Base-by-base conservation (phyloP, 2,797 vertebrate genomes). In the Lacerta bilineata region DNA sequence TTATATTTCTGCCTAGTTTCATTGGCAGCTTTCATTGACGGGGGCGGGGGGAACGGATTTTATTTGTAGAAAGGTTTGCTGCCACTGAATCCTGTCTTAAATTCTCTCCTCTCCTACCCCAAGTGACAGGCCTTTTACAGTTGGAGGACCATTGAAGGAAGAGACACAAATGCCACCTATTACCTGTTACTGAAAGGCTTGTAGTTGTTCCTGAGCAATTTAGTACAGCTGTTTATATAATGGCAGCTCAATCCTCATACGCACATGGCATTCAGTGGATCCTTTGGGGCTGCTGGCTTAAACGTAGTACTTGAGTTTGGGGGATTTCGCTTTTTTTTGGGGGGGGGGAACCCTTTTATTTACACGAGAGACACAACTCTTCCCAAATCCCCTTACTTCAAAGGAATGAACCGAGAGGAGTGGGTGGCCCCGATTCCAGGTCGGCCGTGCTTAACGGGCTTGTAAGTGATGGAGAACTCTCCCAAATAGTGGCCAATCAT, bases 161-260 rank as follows among this genome's bases (percentile, higher is more conserved):
- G 76, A 85, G 29, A 33, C 50, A 66, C 4, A 50, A 25, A 75
- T 50, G 76, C 39, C 55, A 36, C 64, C 61, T 43, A 2, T 69
- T 59, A 41, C 20, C 59, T 85, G n/a, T 17, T 69, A 68, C 81
- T 46, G 61, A 43, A 85, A 81, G 33, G 61, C 29, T 79, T 75
- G 43, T 81, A 72, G 33, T 76, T 77, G 29, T 83, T 89, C 41
- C 20, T 55, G 91, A 90, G 87, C 91, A 93, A 93, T 94, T 89
- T 84, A 91, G 71, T 89, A 39, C 43, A 61, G 71, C 79, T 39
- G 61, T n/a, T 64, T 76, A 41, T 55, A 29, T 78, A 64, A 71
- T 91, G 83, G 89, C 86, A 90, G 91, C 89, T 87, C 76, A 85
- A 75, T 88, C 68, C 91, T 93, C 88, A 87, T 84, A 77, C 91